Percentiles rank a stretch among this genome's conserved stretches.
phyloP scores from a whole-genome alignment of 2,113 vertebrate genomes.

The Oncorhynchus clarkii region DNA sequence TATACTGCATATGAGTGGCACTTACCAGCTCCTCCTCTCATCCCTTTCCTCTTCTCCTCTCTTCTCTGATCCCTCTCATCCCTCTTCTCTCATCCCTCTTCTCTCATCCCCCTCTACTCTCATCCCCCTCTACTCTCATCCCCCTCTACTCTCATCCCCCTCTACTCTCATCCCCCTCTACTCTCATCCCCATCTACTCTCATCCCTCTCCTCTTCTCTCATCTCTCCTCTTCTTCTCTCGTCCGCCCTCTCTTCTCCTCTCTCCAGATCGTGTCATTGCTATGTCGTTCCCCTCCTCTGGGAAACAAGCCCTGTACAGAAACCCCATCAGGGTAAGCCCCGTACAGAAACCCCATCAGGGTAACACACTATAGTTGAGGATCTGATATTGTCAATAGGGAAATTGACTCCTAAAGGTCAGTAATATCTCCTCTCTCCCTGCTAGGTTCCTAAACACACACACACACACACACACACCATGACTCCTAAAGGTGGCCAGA shows the following conservation, averaged over 20 bases:
- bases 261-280: slow-evolving; percentile 88
- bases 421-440: not conserved
- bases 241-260: not conserved
- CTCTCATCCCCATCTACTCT: not conserved
- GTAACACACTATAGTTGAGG: no score
- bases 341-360: no score
- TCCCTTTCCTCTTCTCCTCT: not conserved
- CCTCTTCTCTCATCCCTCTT: not conserved
- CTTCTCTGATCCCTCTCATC: no score
- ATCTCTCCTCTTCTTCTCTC: no score
- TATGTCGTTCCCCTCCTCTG: slow-evolving; percentile 97
- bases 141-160: no score
- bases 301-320: slow-evolving; percentile 91
- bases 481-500: no score
- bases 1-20: no score
- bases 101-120: not conserved
- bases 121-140: not conserved
- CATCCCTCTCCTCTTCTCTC: no score
- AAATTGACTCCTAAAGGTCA: no score
- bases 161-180: no score
- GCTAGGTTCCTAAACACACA: slow-evolving; percentile 84
- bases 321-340: slow-evolving; percentile 87
- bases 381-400: no score
- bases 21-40: no score
- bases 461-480: not conserved